These are phyloP conservation scores for Lepilemur septentrionalis DNA, from an alignment of 2,797 vertebrate species.

Conservation along the genomic window DNA sequence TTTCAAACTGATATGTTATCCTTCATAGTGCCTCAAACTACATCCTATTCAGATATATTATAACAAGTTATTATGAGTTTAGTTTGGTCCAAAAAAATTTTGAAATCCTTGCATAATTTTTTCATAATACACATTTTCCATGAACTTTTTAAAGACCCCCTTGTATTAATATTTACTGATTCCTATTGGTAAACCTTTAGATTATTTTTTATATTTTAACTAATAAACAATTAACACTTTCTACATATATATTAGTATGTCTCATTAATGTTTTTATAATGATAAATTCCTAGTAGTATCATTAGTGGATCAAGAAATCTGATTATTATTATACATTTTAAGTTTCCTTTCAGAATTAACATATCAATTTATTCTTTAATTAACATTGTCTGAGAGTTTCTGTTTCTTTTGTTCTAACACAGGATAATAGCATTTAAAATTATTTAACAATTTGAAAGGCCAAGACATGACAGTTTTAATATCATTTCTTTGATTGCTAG, in stretches of 20 bases:
- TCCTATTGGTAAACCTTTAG: not conserved
- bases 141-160: not conserved
- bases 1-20: not conserved
- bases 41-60: not conserved
- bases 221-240: not conserved
- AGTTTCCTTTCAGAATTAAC: not conserved
- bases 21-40: not conserved
- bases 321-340: slow-evolving; percentile 1
- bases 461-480: not conserved
- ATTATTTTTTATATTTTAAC: slow-evolving; percentile 12
- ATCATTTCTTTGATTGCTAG: slow-evolving; percentile 31
- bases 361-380: slow-evolving; percentile 27
- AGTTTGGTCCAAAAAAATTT: not conserved
- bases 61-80: not conserved
- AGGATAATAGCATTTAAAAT: slow-evolving; percentile 3
- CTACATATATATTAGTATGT: not conserved
- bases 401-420: not conserved
- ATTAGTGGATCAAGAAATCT: not conserved
- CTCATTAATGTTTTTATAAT: not conserved
- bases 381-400: not conserved
- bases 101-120: not conserved
- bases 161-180: not conserved
- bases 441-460: not conserved
- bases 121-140: not conserved
- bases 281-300: not conserved